Conservation (phyloP, 64 coral and sea anemone species). For the Pocillopora verrucosa region DNA sequence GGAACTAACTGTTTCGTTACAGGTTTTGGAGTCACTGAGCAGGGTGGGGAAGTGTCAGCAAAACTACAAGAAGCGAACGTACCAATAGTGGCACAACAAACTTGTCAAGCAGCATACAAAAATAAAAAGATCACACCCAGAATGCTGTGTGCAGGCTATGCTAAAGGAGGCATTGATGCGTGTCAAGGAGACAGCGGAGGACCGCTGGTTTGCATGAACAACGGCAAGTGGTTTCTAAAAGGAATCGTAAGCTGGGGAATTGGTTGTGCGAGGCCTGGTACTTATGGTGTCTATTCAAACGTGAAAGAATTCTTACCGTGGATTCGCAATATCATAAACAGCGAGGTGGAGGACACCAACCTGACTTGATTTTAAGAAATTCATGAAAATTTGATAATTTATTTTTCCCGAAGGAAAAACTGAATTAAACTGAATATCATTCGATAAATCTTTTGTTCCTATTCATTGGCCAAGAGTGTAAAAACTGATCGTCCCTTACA, state of each 20-base stretch:
- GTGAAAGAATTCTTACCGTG: constrained; percentile 47
- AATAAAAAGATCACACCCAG: constrained; percentile 43
- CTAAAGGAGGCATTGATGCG: constrained; percentile 68
- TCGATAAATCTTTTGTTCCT: too few relatives aligned
- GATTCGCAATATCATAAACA: constrained; percentile 34
- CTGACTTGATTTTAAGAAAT: background rate
- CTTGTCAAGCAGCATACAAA: constrained; percentile 39
- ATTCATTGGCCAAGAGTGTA: too few relatives aligned
- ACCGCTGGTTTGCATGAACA: constrained; percentile 55
- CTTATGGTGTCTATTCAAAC: constrained; percentile 63
- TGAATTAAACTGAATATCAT: too few relatives aligned
- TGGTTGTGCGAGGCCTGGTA: constrained; percentile 47
- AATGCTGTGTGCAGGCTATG: constrained; percentile 67
- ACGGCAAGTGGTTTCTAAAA: constrained; percentile 58
- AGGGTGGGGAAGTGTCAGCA: constrained; percentile 45
- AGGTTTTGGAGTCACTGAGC: constrained; percentile 57
- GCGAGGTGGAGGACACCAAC: background rate
- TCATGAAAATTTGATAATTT: background rate
- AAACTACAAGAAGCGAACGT: constrained; percentile 63
- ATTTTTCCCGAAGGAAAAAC: too few relatives aligned
- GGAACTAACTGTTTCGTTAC: constrained; percentile 64
- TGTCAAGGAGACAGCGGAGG: constrained; percentile 77
- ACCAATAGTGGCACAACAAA: constrained; percentile 37
- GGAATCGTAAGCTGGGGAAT: constrained; percentile 73
- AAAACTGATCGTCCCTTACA: too few relatives aligned